These are phyloP conservation scores for Crenichthys baileyi DNA, from an alignment of 2,797 vertebrate genomes.

Conservation along the genomic window DNA sequence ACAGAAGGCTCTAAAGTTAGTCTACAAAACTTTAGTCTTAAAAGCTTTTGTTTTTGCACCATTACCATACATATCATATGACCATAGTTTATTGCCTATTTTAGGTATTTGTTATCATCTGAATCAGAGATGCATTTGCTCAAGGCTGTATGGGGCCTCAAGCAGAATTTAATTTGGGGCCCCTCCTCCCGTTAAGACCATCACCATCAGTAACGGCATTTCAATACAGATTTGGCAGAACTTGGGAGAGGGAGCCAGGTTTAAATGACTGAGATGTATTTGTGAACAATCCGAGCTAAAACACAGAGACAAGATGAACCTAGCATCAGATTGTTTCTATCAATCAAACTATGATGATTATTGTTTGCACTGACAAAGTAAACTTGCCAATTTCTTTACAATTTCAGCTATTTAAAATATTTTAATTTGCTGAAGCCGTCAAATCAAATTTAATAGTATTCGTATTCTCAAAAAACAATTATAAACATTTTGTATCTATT, in stretches of 20 bases:
- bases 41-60: neutral
- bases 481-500: neutral
- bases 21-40: too few species aligned
- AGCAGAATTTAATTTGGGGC: too few species aligned
- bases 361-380: neutral
- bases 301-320: too few species aligned
- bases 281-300: too few species aligned
- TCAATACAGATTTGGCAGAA: too few species aligned
- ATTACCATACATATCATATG: neutral
- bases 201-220: too few species aligned
- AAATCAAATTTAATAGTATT: neutral
- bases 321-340: too few species aligned
- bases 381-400: neutral
- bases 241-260: too few species aligned
- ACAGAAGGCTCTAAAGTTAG: neutral
- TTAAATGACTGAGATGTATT: too few species aligned
- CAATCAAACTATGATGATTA: neutral
- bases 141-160: too few species aligned
- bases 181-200: too few species aligned
- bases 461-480: neutral
- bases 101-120: neutral
- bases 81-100: neutral
- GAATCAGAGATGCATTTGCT: too few species aligned
- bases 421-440: neutral
- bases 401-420: neutral